Percentiles rank a stretch among this genome's conserved stretches.
phyloP scores from a whole-genome alignment of 2,888 invertebrate species.

The Mesopsocus fuscifrons region DNA sequence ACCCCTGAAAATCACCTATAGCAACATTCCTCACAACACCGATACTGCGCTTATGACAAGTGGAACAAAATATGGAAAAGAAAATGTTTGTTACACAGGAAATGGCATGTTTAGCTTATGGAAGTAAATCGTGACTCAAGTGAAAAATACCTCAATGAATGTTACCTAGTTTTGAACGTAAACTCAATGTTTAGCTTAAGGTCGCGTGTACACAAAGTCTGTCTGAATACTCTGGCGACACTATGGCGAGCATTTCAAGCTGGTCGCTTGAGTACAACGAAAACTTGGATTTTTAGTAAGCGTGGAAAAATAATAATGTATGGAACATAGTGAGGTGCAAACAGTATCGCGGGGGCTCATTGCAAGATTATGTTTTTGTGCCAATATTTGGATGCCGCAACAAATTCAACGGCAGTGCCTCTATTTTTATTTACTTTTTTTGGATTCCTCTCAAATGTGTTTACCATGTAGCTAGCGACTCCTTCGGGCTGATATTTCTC shows the following conservation, averaged over 20 bases:
- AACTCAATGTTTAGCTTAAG: slow-evolving; percentile 5
- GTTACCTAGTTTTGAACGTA: slow-evolving; percentile 1
- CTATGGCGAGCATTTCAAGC: slow-evolving; percentile 9
- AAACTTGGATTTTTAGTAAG: no score
- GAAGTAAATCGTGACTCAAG: not conserved
- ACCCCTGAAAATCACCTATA: not conserved
- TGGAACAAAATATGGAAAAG: not conserved
- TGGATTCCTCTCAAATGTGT: no score
- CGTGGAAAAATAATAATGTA: no score
- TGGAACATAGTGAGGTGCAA: no score
- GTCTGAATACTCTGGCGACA: slow-evolving; percentile 5
- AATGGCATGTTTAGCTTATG: slow-evolving; percentile 8
- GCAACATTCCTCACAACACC: not conserved
- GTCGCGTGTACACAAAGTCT: not conserved
- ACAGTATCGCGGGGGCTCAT: no score
- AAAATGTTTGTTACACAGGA: not conserved
- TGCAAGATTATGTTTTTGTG: no score
- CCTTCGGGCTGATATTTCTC: no score
- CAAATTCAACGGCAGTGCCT: no score
- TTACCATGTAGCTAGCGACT: no score
- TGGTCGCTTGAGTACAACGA: slow-evolving; percentile 6
- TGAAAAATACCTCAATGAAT: slow-evolving; percentile 10
- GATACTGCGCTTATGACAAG: not conserved
- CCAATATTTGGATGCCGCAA: no score
- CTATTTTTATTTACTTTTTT: no score